These are phyloP conservation scores for Catonia carolina DNA, from an alignment of 2,888 invertebrate species.

Conservation along the genomic window DNA sequence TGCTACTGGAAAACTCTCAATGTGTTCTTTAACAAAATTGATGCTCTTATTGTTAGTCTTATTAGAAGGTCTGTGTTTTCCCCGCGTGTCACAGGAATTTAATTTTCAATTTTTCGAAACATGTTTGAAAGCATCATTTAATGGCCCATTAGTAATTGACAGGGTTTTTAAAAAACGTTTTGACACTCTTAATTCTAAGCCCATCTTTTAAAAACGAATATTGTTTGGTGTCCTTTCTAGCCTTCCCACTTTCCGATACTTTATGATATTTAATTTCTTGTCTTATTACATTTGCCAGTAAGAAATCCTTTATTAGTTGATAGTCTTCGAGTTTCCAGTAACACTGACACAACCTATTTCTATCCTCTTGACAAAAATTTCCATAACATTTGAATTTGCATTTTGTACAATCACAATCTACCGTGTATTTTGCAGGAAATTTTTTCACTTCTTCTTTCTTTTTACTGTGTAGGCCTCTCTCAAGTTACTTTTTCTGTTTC, in stretches of 20 bases:
- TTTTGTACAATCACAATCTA: constrained; percentile 2
- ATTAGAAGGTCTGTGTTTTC: too few relatives aligned
- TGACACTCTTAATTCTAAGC: constrained; percentile 1
- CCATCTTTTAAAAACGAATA: too few relatives aligned
- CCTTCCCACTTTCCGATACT: too few relatives aligned
- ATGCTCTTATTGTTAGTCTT: too few relatives aligned
- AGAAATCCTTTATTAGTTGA: constrained; percentile 4
- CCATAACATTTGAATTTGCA: constrained; percentile 9
- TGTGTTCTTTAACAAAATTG: too few relatives aligned
- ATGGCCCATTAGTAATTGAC: too few relatives aligned
- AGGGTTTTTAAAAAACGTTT: constrained; percentile 4
- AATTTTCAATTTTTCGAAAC: constrained; percentile 3
- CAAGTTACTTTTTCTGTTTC: constrained; percentile 7
- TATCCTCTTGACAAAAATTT: constrained; percentile 3
- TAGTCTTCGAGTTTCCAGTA: too few relatives aligned
- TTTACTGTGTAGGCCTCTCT: not conserved
- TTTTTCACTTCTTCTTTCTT: constrained; percentile 3
- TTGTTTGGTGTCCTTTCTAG: too few relatives aligned
- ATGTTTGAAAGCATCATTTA: too few relatives aligned
- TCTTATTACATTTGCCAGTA: constrained; percentile 4
- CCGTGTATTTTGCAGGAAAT: constrained; percentile 4
- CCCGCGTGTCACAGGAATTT: constrained; percentile 2
- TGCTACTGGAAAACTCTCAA: too few relatives aligned
- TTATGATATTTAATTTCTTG: too few relatives aligned
- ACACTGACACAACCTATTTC: constrained; percentile 1